Base-by-base conservation (phyloP, 92 coral and sea anemone species). In the Blastomussa wellsi region DNA sequence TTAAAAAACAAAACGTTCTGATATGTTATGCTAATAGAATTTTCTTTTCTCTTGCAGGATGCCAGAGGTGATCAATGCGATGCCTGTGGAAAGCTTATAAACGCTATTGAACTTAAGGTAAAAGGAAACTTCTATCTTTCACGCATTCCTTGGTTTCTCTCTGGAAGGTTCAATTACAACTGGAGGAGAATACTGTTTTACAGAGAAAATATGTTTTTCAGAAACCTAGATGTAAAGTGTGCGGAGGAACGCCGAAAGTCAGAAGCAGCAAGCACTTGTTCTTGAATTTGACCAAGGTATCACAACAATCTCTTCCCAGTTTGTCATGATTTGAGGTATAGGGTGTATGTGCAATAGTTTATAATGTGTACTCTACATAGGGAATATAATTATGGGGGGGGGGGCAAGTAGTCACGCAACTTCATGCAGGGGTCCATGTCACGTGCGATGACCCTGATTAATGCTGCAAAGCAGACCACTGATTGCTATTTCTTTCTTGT, bases 61-160 rank as follows among this genome's bases (percentile, higher is more conserved):
- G 99, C 99, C 32, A 93, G 99, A 70, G 99, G 99, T 14, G 99
- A 96, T 71, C 99, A 96, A 80, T 96, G 99, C 72, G 99, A 96
- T 91, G 89, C 99, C 6, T 96, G 99, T 84, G 99, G 99, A 20
- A 96, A 94, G 87, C 94, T 96, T 15, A 96, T 96, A 69, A 96
- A 96, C 66, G 99, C 99, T 52, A 86, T 92, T 13, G 99, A 96
- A 90, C 95, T 96, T 26, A 96, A 96, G 95, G 99, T 95, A 65
- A 82, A n/a, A 36, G 36, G 15, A 36, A 10, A 14, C 44, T 57
- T 22, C 10, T 8, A 24, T 57, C 39, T 75, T 59, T 16, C 66
- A n/a, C 3, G 31, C 8, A 62, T 15, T n/a, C n/a, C n/a, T n/a
- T 26, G 35, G 68, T 62, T n/a, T n/a, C 17, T 13, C 68, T 62